Evolutionary conservation across 1,140 invertebrate species (phyloP), one percentile per base, ranked within the genome.

Genomic region (Drosophila subobscura): DNA sequence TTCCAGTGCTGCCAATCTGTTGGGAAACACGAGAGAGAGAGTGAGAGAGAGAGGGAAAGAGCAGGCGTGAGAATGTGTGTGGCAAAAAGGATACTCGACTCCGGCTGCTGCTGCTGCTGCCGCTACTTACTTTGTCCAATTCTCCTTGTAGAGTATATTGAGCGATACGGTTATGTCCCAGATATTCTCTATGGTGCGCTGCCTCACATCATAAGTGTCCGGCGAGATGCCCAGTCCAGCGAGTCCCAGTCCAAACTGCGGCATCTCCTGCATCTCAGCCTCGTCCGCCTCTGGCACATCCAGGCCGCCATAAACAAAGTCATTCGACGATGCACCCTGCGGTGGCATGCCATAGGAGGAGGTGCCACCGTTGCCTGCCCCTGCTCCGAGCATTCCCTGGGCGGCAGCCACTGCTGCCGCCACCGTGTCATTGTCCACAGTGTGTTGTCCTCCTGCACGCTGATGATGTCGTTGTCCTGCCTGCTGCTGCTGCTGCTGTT

Each of bases 131-230:
- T 95, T 93, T 46, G 97, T 98, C 97, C 97, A 99, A 92, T 99
- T 99, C 90, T 98, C 97, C 77, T 96, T 95, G 92, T 99, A 98
- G 10, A 99, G 93, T 79, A 98, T 98, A 92, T 98, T 98, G 50
- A 99, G 93, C 53, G 95, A 96, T 73, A 97, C 96, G 10, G 98
- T 99, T 46, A 98, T 98, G 85, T 98, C 96, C 98, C 98, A 99
- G 72, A 99, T 96, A 89, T 95, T 96, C 90, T 96, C 96, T 6
- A 97, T 96, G 8, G 96, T 96, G 72, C 94, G 94, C 5, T 95
- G 93, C 71, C 96, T 93, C 1, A 95, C 94, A 67, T 96, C 90
- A 72, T 86, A 90, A 47, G 90, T 91, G 59, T 91, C 90, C 70
- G 94, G 88, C 52, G 94, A 71, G 93, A 37, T 37, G 1, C 33